These are phyloP conservation scores for Podocnemis expansa DNA, from an alignment of 2,113 vertebrate species.

Conservation along the genomic window DNA sequence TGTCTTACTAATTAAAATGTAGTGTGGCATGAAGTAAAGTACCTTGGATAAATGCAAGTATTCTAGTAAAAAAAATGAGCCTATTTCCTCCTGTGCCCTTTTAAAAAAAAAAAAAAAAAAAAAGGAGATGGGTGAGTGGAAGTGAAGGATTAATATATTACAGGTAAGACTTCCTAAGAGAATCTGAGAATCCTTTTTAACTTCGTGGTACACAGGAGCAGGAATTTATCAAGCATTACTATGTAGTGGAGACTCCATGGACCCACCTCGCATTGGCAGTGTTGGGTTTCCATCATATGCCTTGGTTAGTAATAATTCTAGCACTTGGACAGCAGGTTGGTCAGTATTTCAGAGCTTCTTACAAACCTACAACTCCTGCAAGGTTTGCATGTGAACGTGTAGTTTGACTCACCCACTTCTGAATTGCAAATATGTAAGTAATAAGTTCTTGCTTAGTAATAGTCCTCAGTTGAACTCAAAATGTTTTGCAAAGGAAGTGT, in stretches of 20 bases:
- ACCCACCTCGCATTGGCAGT: background rate
- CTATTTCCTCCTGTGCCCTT: background rate
- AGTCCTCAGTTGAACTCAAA: no score
- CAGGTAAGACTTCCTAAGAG: background rate
- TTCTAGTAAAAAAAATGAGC: accelerated
- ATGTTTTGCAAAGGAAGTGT: background rate
- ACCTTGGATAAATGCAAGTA: no score
- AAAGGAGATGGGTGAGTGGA: background rate
- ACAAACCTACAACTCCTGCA: background rate
- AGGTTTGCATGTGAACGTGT: background rate
- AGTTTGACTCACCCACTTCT: background rate
- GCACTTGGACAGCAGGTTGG: background rate
- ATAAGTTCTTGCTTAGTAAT: no score
- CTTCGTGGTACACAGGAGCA: background rate
- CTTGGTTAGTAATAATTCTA: accelerated
- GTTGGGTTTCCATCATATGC: accelerated
- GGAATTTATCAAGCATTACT: background rate
- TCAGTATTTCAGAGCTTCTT: background rate
- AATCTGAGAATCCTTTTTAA: background rate
- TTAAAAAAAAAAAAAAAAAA: no score
- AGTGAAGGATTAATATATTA: accelerated
- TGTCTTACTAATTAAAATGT: no score
- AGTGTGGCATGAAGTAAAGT: no score
- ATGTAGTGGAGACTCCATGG: accelerated
- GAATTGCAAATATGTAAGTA: background rate